phyloP scores from a whole-genome alignment of 2,888 invertebrate genomes.

The Serripes groenlandicus region DNA sequence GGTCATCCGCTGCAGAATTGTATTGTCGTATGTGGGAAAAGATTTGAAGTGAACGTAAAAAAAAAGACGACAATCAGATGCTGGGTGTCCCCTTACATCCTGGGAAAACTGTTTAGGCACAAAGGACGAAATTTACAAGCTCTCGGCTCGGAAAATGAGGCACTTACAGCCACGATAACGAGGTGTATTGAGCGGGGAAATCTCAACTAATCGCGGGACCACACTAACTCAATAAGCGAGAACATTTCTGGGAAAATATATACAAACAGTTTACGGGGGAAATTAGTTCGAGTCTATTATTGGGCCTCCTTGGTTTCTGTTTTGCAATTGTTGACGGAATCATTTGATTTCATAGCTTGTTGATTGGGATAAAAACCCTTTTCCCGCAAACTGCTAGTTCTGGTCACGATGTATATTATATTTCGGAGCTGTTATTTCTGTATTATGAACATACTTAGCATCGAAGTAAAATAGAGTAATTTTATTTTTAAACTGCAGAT shows the following conservation, averaged over 20 bases:
- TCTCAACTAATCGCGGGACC: constrained; percentile 13
- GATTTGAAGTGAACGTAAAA: no score
- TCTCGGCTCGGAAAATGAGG: constrained; percentile 3
- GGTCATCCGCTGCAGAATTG: no score
- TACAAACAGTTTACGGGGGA: constrained; percentile 25
- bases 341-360: no score
- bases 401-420: no score
- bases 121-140: neutral
- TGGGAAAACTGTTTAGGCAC: neutral
- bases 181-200: constrained; percentile 22
- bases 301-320: neutral
- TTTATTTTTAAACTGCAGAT: no score
- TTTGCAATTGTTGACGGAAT: no score
- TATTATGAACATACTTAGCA: no score
- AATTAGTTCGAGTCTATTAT: constrained; percentile 20
- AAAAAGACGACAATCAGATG: constrained; percentile 3
- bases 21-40: no score
- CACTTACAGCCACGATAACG: neutral
- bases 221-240: constrained; percentile 16
- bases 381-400: no score
- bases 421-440: no score
- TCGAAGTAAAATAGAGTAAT: no score
- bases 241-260: constrained; percentile 20
- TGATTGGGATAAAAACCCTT: constrained; percentile 9
- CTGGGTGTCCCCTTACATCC: neutral